phyloP scores from a whole-genome alignment of 2,888 invertebrate genomes.

The Cecidostiba fungosa region DNA sequence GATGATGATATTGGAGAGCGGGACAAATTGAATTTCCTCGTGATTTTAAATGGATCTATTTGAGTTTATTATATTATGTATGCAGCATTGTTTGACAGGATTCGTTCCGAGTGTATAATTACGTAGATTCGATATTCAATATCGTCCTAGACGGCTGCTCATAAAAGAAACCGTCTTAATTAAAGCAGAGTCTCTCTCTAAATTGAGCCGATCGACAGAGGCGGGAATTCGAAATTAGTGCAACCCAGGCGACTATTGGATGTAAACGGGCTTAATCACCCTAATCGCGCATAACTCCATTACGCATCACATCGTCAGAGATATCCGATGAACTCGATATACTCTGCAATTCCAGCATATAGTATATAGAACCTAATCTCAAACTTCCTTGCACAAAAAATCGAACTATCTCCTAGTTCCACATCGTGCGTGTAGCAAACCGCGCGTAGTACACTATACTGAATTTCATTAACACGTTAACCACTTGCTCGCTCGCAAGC shows the following conservation, averaged over 20 bases:
- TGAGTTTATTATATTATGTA: neutral
- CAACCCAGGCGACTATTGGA: neutral
- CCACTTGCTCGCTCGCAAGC: neutral
- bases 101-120: neutral
- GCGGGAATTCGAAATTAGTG: neutral
- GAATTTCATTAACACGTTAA: slow-evolving; percentile 44
- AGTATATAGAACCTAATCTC: neutral
- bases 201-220: neutral
- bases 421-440: neutral
- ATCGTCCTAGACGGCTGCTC: too few relatives aligned
- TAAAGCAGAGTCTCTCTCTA: neutral
- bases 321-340: neutral
- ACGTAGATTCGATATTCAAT: too few relatives aligned
- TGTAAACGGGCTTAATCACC: neutral
- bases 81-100: neutral
- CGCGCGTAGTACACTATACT: neutral
- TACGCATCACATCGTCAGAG: neutral
- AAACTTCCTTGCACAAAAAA: neutral
- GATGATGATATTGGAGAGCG: too few relatives aligned
- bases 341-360: too few relatives aligned
- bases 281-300: neutral
- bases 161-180: neutral
- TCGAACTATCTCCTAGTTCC: neutral
- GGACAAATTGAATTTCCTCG: neutral
- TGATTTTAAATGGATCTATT: neutral